Base-by-base conservation (phyloP, 2,888 invertebrate genomes). In the Eupithecia exiguata region DNA sequence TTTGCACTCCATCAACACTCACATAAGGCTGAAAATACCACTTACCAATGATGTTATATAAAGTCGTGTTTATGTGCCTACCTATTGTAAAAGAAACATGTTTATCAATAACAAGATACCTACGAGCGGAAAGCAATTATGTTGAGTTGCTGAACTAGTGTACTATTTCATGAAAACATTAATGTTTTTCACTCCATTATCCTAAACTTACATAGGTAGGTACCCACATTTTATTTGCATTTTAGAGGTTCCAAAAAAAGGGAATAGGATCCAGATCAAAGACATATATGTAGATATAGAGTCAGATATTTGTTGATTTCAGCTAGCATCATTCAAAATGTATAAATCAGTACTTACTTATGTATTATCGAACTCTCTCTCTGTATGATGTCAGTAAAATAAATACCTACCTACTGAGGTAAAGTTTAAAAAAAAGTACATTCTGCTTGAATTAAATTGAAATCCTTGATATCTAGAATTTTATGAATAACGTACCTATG, bases 51-150 rank as follows among this genome's bases (percentile, higher is more conserved):
- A 85, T 88, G 88, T 91, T 92, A 92, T 91, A 90, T 89, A 91
- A 92, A 91, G 84, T 84, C 89, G 86, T 89, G 90, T 91, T 89
- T 91, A 90, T 91, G 85, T 91, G 89, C 83, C 84, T 87, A 91
- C 82, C 86, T 88, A 89, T 91, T 90, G 87, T 89, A 88, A 88
- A 91, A 91, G 87, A 88, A 91, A 92, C 89, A 91, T 91, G 91
- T 93, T 93, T 92, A 92, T 92, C 92, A 91, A 91, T 91, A 91
- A 86, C 84, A 84, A 80, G 84, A 84, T 83, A 81, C 78, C 80
- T 83, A 82, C 77, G 80, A 83, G 80, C 83, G 83, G 78, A 71
- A 70, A 83, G 84, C 72, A 72, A 76, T 85, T 87, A 85, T 84
- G 86, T 81, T 76, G 80, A 76, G 69, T 74, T 49, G 49, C 49